Base-by-base conservation (phyloP, 2,888 invertebrate genomes). In the Sinodicranocentrus sp. region DNA sequence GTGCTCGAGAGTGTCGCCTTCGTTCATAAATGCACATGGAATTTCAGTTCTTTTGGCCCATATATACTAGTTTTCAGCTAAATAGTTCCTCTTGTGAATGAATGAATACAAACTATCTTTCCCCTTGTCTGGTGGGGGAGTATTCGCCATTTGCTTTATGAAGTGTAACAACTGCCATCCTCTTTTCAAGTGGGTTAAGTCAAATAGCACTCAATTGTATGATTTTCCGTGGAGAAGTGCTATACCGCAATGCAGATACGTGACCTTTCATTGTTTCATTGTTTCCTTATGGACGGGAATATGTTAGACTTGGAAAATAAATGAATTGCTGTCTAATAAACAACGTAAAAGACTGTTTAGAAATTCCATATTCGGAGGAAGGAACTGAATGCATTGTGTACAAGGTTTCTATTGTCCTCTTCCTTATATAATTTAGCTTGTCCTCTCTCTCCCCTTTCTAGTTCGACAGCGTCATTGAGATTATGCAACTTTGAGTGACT, bases 161-260 rank as follows among this genome's bases (percentile, higher is more conserved):
- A 48, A 5, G 48, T 48, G 48, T 48, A 48, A 15, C 48, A 48
- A 48, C 39, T 8, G 15, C 13, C 15, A 48, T 48, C 13, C 2
- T 10, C 33, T 48, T n/a, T 6, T 61, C 61, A 26, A 61, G n/a
- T 61, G 17, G 3, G 25, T 25, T 5, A 61, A 61, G 61, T 61
- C 61, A 61, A 61, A 28, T 28, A 13, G 28, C 19, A n/a, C 17
- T 61, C 61, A 26, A 26, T n/a, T 57, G 5, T 23, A 57, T 57
- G 57, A 23, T 57, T 57, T 57, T 61, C 8, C 61, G 17, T 8
- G 61, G 28, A 26, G 43, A 68, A 44, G 57, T 57, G 57, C 28
- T 68, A 68, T 78, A 72, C 79, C 57, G 79, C 79, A 79, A 65
- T 79, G 79, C 79, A 79, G 79, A 79, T 72, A 71, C 28, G 79